A percentile compares a stretch with the other conserved stretches of the same genome.
Evolutionary conservation across 2,797 vertebrate species (phyloP).

Genomic region (Hylomyscus alleni): DNA sequence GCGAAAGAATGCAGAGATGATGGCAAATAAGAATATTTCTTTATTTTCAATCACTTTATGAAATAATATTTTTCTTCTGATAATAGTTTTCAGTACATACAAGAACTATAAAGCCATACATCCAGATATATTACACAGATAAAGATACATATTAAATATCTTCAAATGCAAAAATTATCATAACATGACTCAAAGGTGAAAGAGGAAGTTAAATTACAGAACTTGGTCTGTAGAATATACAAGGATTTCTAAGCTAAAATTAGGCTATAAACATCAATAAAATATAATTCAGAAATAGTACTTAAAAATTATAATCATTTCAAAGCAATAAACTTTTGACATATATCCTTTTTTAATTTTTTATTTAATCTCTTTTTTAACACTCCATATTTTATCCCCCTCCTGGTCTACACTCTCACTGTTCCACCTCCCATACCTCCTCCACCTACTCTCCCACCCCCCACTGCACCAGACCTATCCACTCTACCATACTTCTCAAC

Average conservation of each 20-base stretch:
- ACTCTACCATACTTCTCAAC: no score
- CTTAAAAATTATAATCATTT: neutral
- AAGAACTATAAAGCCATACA: neutral
- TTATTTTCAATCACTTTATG: constrained; percentile 11
- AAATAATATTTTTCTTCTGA: neutral
- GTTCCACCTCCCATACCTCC: no score
- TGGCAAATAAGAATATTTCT: neutral
- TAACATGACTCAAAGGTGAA: neutral
- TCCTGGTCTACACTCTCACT: no score
- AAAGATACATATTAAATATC: neutral
- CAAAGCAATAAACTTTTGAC: neutral
- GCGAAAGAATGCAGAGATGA: neutral
- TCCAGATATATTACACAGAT: neutral
- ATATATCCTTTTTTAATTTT: no score
- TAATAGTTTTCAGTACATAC: neutral
- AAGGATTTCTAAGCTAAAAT: neutral
- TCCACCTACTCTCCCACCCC: no score
- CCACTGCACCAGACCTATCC: no score
- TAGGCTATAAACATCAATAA: neutral
- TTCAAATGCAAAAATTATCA: neutral
- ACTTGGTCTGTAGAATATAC: neutral
- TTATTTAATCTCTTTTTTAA: no score
- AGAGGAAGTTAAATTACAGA: neutral
- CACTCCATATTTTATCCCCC: no score
- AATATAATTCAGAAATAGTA: neutral